phyloP scores from a whole-genome alignment of 2,888 invertebrate genomes.

The Eulithis prunata region DNA sequence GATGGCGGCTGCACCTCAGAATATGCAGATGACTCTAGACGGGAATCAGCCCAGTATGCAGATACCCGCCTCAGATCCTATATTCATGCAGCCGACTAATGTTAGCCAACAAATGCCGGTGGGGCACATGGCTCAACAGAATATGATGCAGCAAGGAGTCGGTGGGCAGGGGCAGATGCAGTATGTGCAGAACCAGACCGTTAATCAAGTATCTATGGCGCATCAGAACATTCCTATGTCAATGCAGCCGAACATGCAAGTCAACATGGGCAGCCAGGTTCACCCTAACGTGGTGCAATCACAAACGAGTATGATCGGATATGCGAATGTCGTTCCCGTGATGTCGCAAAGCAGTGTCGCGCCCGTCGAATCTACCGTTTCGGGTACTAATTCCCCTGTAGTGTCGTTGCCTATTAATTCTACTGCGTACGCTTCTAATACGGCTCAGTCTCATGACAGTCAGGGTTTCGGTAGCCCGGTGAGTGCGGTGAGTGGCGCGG shows the following conservation, averaged over 20 bases:
- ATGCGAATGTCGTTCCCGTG: conserved; percentile 76
- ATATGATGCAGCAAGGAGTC: conserved; percentile 76
- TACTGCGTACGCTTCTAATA: conserved; percentile 66
- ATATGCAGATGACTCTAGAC: conserved; percentile 83
- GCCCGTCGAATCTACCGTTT: conserved; percentile 74
- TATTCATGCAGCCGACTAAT: conserved; percentile 77
- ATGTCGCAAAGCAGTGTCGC: conserved; percentile 82
- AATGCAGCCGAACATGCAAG: conserved; percentile 79
- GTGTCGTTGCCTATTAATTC: conserved; percentile 79
- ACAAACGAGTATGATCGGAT: conserved; percentile 79
- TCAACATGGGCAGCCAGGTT: conserved; percentile 75
- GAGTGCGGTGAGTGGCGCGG: conserved; percentile 76
- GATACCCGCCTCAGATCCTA: conserved; percentile 81
- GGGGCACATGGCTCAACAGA: conserved; percentile 76
- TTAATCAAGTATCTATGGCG: conserved; percentile 72
- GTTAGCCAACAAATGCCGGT: conserved; percentile 77
- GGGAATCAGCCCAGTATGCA: conserved; percentile 83
- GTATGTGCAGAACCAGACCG: conserved; percentile 73
- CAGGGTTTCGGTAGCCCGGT: conserved; percentile 82
- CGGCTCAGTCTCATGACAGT: conserved; percentile 72
- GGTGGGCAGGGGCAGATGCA: conserved; percentile 77
- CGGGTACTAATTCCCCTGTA: conserved; percentile 81
- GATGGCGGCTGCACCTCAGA: conserved; percentile 81
- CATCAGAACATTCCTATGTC: conserved; percentile 83
- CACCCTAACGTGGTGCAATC: conserved; percentile 80